These are phyloP conservation scores for Lochmaea capreae DNA, from an alignment of 2,888 invertebrate genomes.

Conservation along the genomic window DNA sequence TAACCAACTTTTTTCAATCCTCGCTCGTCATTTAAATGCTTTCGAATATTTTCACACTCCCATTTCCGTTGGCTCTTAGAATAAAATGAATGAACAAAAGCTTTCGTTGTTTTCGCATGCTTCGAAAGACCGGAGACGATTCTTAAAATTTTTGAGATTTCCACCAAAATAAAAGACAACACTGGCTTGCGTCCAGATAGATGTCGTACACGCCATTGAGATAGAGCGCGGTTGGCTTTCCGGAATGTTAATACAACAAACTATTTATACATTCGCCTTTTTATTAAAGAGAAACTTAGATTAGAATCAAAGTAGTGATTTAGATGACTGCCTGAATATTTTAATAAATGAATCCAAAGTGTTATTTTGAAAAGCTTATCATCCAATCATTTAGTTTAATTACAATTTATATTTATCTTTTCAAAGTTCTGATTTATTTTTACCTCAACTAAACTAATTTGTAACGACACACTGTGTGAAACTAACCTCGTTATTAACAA, in stretches of 20 bases:
- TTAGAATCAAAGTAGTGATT: constrained; percentile 19
- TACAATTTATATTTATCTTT: too few species aligned
- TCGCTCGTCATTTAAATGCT: constrained; percentile 9
- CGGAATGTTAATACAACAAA: constrained; percentile 39
- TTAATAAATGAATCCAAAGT: neutral
- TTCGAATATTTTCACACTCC: constrained; percentile 19
- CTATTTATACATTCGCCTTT: constrained; percentile 36
- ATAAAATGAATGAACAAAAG: constrained; percentile 34
- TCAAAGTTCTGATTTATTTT: too few species aligned
- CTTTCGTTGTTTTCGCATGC: constrained; percentile 37
- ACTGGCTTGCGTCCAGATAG: constrained; percentile 39
- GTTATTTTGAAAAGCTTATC: constrained; percentile 1
- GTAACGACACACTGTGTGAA: too few species aligned
- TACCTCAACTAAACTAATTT: too few species aligned
- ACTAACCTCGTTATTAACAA: too few species aligned
- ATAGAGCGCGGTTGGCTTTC: constrained; percentile 21
- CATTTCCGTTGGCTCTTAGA: constrained; percentile 26
- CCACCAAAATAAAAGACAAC: constrained; percentile 28
- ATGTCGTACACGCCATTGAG: constrained; percentile 38
- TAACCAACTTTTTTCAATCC: neutral
- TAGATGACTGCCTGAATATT: neutral
- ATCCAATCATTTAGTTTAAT: too few species aligned
- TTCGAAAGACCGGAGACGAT: constrained; percentile 33
- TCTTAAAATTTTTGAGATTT: constrained; percentile 39
- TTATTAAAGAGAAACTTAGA: constrained; percentile 15